phyloP scores from a whole-genome alignment of 2,888 invertebrate genomes.

The Standfussiana lucernea region DNA sequence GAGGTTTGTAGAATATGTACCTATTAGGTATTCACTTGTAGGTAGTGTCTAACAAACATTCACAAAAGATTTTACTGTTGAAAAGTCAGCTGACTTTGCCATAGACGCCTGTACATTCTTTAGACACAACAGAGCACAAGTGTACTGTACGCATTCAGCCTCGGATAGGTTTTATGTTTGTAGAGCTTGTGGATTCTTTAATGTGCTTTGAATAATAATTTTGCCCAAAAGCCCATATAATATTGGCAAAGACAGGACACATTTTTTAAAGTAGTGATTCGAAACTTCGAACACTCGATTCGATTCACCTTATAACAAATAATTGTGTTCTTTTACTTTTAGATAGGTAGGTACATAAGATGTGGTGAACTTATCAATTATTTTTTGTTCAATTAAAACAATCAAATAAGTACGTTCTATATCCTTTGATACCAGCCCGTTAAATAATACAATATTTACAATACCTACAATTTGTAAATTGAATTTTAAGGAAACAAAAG shows the following conservation, averaged over 20 bases:
- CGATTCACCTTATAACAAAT: no score
- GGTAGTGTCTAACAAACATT: no score
- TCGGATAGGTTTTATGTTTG: constrained; percentile 6
- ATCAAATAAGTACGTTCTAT: no score
- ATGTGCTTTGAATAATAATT: constrained; percentile 25
- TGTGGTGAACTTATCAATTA: no score
- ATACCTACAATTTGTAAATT: no score
- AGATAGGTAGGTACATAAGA: no score
- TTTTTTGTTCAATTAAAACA: no score
- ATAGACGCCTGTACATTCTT: constrained; percentile 2
- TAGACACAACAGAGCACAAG: constrained; percentile 2
- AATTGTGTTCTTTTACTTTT: no score
- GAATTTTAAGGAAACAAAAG: background rate
- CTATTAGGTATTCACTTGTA: background rate
- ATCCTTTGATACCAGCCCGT: no score
- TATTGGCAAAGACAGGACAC: background rate
- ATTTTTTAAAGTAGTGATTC: background rate
- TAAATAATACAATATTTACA: no score
- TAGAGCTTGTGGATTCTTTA: background rate
- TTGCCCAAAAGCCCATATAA: constrained; percentile 8
- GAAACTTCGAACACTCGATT: no score
- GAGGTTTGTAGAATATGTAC: background rate
- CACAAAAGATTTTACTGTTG: background rate
- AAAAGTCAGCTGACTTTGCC: constrained; percentile 26
- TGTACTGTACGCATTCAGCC: constrained; percentile 23